Evolutionary conservation across 2,888 invertebrate genomes (phyloP).

Genomic region (Ornithoptera priamus): DNA sequence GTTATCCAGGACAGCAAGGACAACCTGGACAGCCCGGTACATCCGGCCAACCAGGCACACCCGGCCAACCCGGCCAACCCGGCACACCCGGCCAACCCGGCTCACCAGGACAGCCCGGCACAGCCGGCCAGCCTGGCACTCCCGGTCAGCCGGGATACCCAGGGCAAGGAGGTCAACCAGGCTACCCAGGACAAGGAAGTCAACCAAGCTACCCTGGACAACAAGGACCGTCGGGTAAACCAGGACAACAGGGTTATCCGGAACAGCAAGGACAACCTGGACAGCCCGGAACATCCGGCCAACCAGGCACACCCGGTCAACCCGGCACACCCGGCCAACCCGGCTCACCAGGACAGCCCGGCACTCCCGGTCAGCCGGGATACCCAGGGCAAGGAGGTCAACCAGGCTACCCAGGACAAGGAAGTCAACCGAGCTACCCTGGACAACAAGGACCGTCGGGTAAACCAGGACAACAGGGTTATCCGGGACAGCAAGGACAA

Average conservation of each 20-base stretch:
- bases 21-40: slow-evolving; percentile 24
- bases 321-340: slow-evolving; percentile 30
- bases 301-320: slow-evolving; percentile 37
- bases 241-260: no score
- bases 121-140: slow-evolving; percentile 29
- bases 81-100: slow-evolving; percentile 41
- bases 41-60: slow-evolving; percentile 38
- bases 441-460: slow-evolving; percentile 36
- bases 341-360: slow-evolving; percentile 1
- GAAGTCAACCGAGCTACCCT: slow-evolving; percentile 25
- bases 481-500: slow-evolving; percentile 16
- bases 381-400: no score
- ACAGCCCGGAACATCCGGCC: slow-evolving; percentile 29
- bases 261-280: no score
- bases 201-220: slow-evolving; percentile 38
- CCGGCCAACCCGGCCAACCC: slow-evolving; percentile 30
- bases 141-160: slow-evolving; percentile 22
- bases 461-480: slow-evolving; percentile 39
- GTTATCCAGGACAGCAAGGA: slow-evolving; percentile 33
- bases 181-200: slow-evolving; percentile 36
- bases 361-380: slow-evolving; percentile 37
- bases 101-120: slow-evolving; percentile 29
- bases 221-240: no score
- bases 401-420: slow-evolving; percentile 29
- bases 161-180: slow-evolving; percentile 35